phyloP scores from a whole-genome alignment of 2,797 vertebrate genomes.

The Sebastes variabilis region DNA sequence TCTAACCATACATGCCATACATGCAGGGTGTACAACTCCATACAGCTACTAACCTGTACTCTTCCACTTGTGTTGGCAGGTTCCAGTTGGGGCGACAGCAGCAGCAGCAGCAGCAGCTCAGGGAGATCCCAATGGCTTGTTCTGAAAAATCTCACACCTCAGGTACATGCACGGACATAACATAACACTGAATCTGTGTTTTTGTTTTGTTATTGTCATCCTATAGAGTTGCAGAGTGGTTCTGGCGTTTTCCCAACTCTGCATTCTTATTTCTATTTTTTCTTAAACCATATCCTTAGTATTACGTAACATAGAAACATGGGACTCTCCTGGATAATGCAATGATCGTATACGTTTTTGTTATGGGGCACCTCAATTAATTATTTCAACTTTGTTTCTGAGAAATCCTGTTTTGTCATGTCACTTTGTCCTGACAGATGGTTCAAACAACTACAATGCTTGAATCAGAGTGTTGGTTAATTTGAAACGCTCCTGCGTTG shows the following conservation, averaged over 20 bases:
- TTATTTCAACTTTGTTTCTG: neutral
- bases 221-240: neutral
- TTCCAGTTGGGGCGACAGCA: slow-evolving; percentile 96
- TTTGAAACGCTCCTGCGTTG: neutral
- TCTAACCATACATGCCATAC: neutral
- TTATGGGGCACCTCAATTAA: too few relatives aligned
- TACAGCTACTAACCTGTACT: neutral
- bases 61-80: slow-evolving; percentile 74
- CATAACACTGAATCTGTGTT: neutral
- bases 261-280: neutral
- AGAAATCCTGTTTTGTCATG: neutral
- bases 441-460: neutral
- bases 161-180: slow-evolving; percentile 79
- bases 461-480: neutral
- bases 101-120: slow-evolving; percentile 96
- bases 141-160: slow-evolving; percentile 99
- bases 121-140: slow-evolving; percentile 99
- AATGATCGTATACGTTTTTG: neutral
- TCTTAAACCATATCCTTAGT: neutral
- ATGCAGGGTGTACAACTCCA: neutral
- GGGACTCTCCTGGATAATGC: too few relatives aligned
- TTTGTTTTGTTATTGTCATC: neutral
- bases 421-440: neutral
- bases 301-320: neutral
- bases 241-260: neutral